These are phyloP conservation scores for Microplitis deprimator DNA, from an alignment of 2,888 invertebrate species.

Conservation along the genomic window DNA sequence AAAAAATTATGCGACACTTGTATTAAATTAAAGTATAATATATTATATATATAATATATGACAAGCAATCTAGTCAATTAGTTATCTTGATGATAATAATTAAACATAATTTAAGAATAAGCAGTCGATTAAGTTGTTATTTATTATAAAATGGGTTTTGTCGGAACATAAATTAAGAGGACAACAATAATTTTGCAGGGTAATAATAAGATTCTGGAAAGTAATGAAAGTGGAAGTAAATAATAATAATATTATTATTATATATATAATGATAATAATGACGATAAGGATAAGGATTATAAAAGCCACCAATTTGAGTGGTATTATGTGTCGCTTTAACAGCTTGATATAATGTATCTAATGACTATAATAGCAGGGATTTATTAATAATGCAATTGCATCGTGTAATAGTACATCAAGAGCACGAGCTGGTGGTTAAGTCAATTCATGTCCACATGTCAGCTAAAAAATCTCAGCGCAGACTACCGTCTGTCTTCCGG, in stretches of 20 bases:
- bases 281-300: not conserved
- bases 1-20: not conserved
- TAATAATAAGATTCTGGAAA: not conserved
- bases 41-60: not conserved
- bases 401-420: conserved; percentile 26
- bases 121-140: not conserved
- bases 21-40: not conserved
- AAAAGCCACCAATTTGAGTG: not conserved
- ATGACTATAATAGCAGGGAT: conserved; percentile 38
- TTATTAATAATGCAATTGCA: conserved; percentile 40
- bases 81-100: not conserved
- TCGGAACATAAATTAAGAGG: not conserved
- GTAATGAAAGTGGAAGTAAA: not conserved
- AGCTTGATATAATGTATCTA: conserved; percentile 37
- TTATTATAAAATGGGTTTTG: not conserved
- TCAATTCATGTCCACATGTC: not conserved
- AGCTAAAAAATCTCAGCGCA: not conserved
- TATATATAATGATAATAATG: not conserved
- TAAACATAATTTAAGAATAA: not conserved
- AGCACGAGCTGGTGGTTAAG: conserved; percentile 35
- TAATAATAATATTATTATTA: not conserved
- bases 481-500: too few relatives aligned
- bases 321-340: conserved; percentile 28
- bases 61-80: not conserved
- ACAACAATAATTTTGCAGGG: not conserved